These are phyloP conservation scores for Cotesia congregata DNA, from an alignment of 2,888 invertebrate genomes.

Conservation along the genomic window DNA sequence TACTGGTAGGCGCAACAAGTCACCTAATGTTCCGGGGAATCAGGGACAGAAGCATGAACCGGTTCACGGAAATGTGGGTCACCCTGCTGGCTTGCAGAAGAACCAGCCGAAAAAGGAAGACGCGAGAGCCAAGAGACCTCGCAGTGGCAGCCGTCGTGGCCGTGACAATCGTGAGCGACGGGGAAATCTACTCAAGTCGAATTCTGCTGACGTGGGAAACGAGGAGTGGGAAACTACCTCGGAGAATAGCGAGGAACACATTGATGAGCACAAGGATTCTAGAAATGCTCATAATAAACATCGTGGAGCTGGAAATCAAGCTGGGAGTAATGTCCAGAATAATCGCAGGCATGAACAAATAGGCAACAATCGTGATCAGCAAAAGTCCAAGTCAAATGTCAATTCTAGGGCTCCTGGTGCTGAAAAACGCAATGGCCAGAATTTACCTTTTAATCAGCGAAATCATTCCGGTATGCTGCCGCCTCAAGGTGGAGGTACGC, in stretches of 20 bases:
- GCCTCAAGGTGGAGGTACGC: conserved; percentile 54
- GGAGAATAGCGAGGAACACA: conserved; percentile 80
- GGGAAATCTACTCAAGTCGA: conserved; percentile 60
- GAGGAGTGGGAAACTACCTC: conserved; percentile 87
- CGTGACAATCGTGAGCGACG: conserved; percentile 65
- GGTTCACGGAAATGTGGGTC: conserved; percentile 48
- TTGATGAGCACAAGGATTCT: conserved; percentile 66
- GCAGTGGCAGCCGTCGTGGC: conserved; percentile 65
- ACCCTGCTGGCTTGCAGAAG: conserved; percentile 49
- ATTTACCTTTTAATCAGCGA: conserved; percentile 55
- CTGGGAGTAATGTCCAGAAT: conserved; percentile 47
- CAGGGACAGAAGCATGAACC: conserved; percentile 49
- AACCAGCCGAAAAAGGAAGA: conserved; percentile 60
- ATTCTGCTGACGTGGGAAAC: conserved; percentile 72
- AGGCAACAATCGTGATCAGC: conserved; percentile 50
- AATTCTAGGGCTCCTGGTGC: conserved; percentile 63
- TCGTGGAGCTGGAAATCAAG: conserved; percentile 52
- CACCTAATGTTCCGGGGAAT: conserved; percentile 58
- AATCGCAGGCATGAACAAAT: conserved; percentile 57
- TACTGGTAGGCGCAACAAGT: conserved; percentile 70
- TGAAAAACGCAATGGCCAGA: conserved; percentile 63
- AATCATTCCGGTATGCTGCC: conserved; percentile 66
- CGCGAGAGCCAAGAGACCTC: conserved; percentile 60
- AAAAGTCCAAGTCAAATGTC: conserved; percentile 58
- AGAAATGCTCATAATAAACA: conserved; percentile 61